A percentile compares a stretch with the other conserved stretches of the same genome.
Conservation (phyloP, 2,113 vertebrate genomes). For the Calonectris borealis region DNA sequence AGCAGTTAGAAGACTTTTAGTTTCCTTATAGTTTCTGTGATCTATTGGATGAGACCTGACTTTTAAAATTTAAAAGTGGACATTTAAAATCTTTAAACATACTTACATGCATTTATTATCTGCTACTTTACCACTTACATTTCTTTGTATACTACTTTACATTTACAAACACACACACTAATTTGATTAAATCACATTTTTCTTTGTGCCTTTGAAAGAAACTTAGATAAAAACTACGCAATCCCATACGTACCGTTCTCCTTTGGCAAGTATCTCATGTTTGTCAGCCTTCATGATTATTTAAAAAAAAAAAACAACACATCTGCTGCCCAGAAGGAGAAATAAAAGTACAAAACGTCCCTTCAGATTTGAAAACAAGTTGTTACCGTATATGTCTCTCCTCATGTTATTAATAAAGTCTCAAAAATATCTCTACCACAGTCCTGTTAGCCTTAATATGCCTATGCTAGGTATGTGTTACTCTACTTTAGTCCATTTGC, state of each 20-base stretch:
- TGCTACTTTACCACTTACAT: background rate
- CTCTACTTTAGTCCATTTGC: constrained; percentile 34
- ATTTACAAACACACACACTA: background rate
- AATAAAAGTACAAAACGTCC: background rate
- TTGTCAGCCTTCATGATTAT: background rate
- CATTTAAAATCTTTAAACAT: background rate
- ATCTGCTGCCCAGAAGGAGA: background rate
- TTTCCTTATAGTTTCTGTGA: background rate
- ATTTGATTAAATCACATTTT: background rate
- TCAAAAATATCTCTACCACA: background rate
- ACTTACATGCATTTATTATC: background rate
- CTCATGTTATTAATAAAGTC: background rate
- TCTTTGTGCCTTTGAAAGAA: background rate
- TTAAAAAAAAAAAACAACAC: background rate
- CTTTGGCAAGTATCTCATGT: background rate
- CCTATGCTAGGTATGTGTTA: background rate
- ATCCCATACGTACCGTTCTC: background rate
- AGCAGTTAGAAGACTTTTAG: background rate
- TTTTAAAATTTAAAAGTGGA: background rate
- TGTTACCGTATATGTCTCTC: background rate
- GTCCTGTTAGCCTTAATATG: background rate
- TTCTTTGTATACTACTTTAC: background rate
- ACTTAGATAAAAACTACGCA: background rate
- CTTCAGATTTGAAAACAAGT: background rate
- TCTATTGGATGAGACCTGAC: background rate